Evolutionary conservation across 2,113 vertebrate genomes (phyloP), one percentile per base, ranked within the genome.

Genomic region (Meriones unguiculatus): DNA sequence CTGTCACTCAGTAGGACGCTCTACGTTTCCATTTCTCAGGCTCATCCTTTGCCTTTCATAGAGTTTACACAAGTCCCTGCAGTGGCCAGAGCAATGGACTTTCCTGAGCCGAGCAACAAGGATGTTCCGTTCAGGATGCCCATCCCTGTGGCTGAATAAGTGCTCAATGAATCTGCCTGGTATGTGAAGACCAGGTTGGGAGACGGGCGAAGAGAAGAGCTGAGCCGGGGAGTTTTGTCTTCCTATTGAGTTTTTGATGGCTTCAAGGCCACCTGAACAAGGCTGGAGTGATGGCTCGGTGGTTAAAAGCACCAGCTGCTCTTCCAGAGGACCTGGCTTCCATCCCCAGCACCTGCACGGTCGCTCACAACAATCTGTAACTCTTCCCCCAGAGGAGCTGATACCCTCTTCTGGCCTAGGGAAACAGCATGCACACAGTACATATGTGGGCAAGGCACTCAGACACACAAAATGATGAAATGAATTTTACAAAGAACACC

Each of bases 91-190:
- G n/a, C 32, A 76, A 11, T 52, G 38, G 35, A 9, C 17, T 78
- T 32, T 82, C 18, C 57, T 0, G 30, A 15, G 14, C 28, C 64
- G 52, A 69, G 5, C 1, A 4, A 2, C 0, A 3, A n/a, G 9
- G n/a, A n/a, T n/a, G n/a, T 17, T 41, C 41, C 46, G 46, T 46
- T 46, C 46, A 46, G 46, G 46, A 46, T 46, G 46, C 46, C 75
- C 81, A 93, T 25, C 11, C 24, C 12, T 72, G 46, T 14, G 41
- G n/a, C 59, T 77, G 14, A 22, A 89, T 62, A 32, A 41, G 5
- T 52, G 35, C 90, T 78, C 59, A 57, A 22, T n/a, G 80, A 82
- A 18, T 50, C 59, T 69, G 35, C 17, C 50, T 52, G 65, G 64
- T 52, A 22, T 65, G 30, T 69, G 75, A 50, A 5, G 64, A 69